phyloP scores from a whole-genome alignment of 1,140 invertebrate species.

The Polyergus mexicanus region DNA sequence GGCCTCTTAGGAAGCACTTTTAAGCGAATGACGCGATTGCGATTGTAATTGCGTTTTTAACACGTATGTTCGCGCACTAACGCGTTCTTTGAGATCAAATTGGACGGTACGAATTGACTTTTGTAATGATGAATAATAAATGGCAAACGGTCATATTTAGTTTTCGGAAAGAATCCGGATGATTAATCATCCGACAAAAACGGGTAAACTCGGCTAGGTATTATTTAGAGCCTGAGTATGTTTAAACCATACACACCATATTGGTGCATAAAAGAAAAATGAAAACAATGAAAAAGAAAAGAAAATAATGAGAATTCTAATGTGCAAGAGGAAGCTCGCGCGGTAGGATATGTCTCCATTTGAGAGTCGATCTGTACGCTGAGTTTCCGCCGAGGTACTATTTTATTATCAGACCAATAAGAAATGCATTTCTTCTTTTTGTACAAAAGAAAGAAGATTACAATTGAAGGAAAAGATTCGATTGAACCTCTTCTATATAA shows the following conservation, averaged over 20 bases:
- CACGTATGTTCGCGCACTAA: slow-evolving; percentile 25
- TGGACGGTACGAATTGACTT: slow-evolving; percentile 20
- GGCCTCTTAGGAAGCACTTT: slow-evolving; percentile 43
- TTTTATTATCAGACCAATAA: slow-evolving; percentile 62
- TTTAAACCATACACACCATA: slow-evolving; percentile 78
- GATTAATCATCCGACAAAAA: slow-evolving; percentile 65
- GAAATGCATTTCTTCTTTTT: slow-evolving; percentile 49
- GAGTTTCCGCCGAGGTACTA: slow-evolving; percentile 47
- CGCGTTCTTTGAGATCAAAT: slow-evolving; percentile 41
- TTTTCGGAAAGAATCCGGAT: slow-evolving; percentile 40
- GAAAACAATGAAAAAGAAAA: slow-evolving; percentile 38
- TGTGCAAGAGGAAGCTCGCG: slow-evolving; percentile 20
- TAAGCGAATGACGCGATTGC: slow-evolving; percentile 23
- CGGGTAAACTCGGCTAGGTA: slow-evolving; percentile 75
- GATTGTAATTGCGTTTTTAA: slow-evolving; percentile 39
- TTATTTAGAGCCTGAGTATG: slow-evolving; percentile 64
- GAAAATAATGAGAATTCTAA: slow-evolving; percentile 18
- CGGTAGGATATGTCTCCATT: slow-evolving; percentile 25
- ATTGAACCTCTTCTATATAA: slow-evolving; percentile 45
- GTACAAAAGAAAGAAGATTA: slow-evolving; percentile 35
- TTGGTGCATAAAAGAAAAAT: slow-evolving; percentile 72
- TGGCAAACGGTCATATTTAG: slow-evolving; percentile 35
- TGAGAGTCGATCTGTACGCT: slow-evolving; percentile 30
- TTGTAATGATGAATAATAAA: slow-evolving; percentile 2
- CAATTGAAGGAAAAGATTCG: slow-evolving; percentile 10